Evolutionary conservation across 2,113 vertebrate genomes (phyloP).

Genomic region (Pseudonaja textilis): DNA sequence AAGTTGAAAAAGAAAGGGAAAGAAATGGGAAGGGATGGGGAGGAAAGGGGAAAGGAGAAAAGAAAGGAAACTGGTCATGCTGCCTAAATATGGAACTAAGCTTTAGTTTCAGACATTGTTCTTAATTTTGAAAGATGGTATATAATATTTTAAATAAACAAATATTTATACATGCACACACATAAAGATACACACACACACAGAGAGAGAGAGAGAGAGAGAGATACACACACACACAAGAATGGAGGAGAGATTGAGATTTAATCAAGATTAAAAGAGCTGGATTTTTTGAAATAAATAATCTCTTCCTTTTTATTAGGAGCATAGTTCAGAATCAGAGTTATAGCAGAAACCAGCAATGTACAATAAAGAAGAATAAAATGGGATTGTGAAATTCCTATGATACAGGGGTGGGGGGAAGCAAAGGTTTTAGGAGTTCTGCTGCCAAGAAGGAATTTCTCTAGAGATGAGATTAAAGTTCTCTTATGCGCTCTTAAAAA

Average conservation of each 20-base stretch:
- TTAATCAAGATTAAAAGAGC: not conserved
- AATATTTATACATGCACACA: not conserved
- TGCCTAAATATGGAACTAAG: not conserved
- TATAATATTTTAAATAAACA: not conserved
- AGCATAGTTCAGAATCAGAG: not conserved
- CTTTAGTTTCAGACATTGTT: not conserved
- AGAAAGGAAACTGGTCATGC: not conserved
- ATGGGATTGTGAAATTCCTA: constrained; percentile 5
- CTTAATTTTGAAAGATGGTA: not conserved
- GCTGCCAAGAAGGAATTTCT: constrained; percentile 22
- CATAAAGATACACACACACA: not conserved
- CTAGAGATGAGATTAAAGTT: constrained; percentile 29
- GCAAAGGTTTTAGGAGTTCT: constrained; percentile 9
- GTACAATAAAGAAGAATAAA: not conserved
- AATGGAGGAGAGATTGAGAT: not conserved
- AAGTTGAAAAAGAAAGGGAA: too few relatives aligned
- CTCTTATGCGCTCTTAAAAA: constrained; percentile 18
- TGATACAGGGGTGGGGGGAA: not conserved
- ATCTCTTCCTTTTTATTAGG: not conserved
- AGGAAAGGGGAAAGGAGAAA: too few relatives aligned
- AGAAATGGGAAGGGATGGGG: not conserved
- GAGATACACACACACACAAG: not conserved
- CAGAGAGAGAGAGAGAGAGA: too few relatives aligned
- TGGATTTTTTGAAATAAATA: not conserved
- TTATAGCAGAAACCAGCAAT: not conserved